Evolutionary conservation across 2,113 vertebrate genomes (phyloP), one percentile per base, ranked within the genome.

Genomic region (Indri indri): DNA sequence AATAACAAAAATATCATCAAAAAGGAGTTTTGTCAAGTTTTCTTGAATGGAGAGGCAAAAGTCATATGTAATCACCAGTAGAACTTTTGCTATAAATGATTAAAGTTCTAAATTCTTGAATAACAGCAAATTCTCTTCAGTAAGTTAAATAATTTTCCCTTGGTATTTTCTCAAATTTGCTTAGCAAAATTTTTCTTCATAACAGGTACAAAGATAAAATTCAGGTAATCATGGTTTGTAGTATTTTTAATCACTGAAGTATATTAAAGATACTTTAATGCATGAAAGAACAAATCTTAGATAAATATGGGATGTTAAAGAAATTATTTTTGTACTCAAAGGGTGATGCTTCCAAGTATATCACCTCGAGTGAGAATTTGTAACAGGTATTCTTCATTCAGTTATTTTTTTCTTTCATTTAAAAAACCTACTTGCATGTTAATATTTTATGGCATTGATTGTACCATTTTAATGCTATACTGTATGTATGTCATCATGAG

Each of bases 381-480:
- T 73, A 96, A 94, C 87, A 92, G 45, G 73, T 87, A 93, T 34
- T 7, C 13, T 73, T n/a, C 42, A 88, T 71, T 70, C 57, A 96
- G 59, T 94, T 84, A 10, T 61, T 92, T 57, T 8, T 52, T 76
- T 54, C 97, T 97, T 93, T 93, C 63, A 88, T 97, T 93, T 95
- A 40, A 84, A 96, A 97, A 86, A 27, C 12, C 8, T 4, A 88
- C 81, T 91, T 12, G 45, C 13, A 71, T 88, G 37, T 98, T 97
- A 98, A 98, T 97, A 97, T 97, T 98, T 97, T 45, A 98, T 95
- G 37, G 45, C 57, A 76, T 23, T 92, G 95, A 97, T 96, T 61
- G 42, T 91, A 80, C 16, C 32, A 93, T 98, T 97, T 94, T 92
- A 61, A 97, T 95, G 88, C 42, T 96, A 80, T 74, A 27, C 68